Conservation (phyloP, 2,797 vertebrate genomes). For the Sciurus carolinensis region DNA sequence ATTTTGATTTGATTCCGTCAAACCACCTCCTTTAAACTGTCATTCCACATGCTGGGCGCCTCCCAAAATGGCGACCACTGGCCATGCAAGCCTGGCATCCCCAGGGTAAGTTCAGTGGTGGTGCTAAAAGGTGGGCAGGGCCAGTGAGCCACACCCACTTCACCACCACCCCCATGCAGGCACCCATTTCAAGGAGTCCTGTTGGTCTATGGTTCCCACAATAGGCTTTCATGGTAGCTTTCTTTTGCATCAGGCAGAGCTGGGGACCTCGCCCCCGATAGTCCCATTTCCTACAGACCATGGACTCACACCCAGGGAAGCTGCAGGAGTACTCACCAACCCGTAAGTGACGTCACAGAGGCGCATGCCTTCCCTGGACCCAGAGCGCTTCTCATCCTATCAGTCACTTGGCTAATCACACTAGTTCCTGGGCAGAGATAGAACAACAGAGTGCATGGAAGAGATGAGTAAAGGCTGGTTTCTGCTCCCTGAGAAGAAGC, state of each 20-base stretch:
- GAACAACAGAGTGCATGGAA: too few species aligned
- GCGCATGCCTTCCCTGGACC: background rate
- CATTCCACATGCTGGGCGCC: too few species aligned
- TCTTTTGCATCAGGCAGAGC: background rate
- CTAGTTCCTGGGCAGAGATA: background rate
- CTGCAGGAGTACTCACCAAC: background rate
- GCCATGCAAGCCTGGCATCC: too few species aligned
- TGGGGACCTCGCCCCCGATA: background rate
- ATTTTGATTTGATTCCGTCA: background rate
- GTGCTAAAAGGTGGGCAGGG: rapidly evolving
- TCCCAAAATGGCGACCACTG: too few species aligned
- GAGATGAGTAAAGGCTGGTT: background rate
- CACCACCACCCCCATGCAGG: rapidly evolving
- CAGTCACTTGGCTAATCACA: background rate
- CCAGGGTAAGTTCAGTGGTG: rapidly evolving
- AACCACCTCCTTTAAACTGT: background rate
- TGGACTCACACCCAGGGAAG: background rate
- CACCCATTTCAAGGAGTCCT: background rate
- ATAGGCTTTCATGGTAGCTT: background rate
- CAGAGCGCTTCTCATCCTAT: background rate
- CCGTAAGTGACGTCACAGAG: background rate
- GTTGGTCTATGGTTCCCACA: too few species aligned
- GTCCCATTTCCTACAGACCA: background rate
- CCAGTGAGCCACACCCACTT: rapidly evolving
- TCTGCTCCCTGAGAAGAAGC: background rate